Evolutionary conservation across 2,888 invertebrate genomes (phyloP), one percentile per base, ranked within the genome.

Genomic region (Operophtera brumata): DNA sequence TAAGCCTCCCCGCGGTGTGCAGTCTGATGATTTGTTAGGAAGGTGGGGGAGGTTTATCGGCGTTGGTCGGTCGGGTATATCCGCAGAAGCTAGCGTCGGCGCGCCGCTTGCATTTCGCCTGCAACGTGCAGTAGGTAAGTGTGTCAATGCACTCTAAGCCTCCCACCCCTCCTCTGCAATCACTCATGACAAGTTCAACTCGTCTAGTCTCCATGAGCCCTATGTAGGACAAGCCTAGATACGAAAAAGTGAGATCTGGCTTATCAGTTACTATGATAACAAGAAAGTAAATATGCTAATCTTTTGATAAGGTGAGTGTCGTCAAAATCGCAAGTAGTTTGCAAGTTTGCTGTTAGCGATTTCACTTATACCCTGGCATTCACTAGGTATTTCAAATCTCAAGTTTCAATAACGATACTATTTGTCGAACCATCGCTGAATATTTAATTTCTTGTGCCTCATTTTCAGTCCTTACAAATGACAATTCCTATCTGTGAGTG

Each of bases 111-210:
- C 86, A 86, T 87, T 86, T 86, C 83, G 86, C 83, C 75, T 82
- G 84, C 86, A 84, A 75, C 78, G 74, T 80, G 81, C 83, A 86
- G 84, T 89, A 85, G 88, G 89, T 88, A 90, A 90, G 86, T 90
- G 71, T 86, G 89, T 83, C 89, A 84, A 86, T 87, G 89, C 86
- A 88, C 89, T 88, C 83, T 76, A 76, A 80, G 82, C 85, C 84
- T 83, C 85, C 73, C 82, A 72, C 71, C 73, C 70, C 69, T 78
- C 80, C 75, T 80, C 75, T 75, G 80, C 80, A 82, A 84, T 85
- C 82, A 82, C 80, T 85, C 81, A 82, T 84, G 80, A 80, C 82
- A 82, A 84, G 83, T 83, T 84, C 80, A 81, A 73, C 78, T 75
- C 66, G 79, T 80, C 80, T 85, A 81, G 79, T 72, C 66, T 62